Evolutionary conservation across 2,797 vertebrate species (phyloP).

Genomic region (Buphagus erythrorhynchus): DNA sequence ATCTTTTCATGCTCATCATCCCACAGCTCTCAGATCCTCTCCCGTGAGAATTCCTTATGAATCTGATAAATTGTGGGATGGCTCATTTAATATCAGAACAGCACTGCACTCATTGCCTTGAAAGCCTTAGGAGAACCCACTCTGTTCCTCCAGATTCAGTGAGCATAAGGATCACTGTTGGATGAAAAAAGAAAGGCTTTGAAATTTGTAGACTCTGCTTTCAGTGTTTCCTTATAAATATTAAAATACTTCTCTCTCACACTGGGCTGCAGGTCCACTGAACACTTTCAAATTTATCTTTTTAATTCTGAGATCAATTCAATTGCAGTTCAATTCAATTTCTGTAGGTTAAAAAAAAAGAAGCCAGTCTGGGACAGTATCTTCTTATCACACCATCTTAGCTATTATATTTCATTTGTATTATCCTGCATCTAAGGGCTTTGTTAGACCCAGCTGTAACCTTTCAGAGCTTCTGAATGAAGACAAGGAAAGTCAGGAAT

Average conservation of each 20-base stretch:
- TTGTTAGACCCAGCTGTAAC: constrained; percentile 46
- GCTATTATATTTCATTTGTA: constrained; percentile 17
- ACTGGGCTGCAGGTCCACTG: neutral
- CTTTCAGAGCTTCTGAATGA: constrained; percentile 50
- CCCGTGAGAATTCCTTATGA: neutral
- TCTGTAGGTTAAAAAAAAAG: neutral
- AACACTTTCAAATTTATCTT: neutral
- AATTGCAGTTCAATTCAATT: neutral
- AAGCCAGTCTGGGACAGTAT: neutral
- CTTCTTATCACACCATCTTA: neutral
- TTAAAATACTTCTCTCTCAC: neutral
- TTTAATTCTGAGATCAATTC: neutral
- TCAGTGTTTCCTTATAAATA: neutral
- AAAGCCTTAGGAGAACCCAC: neutral
- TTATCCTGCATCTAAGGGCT: constrained; percentile 16
- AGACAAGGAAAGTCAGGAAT: constrained; percentile 38
- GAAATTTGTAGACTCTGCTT: neutral
- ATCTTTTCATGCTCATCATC: neutral
- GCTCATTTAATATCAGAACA: neutral
- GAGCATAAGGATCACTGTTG: neutral
- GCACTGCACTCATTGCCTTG: accelerated
- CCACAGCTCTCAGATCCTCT: neutral
- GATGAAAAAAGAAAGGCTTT: neutral
- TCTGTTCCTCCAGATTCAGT: neutral
- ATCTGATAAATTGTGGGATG: neutral